Evolutionary conservation across 2,797 vertebrate genomes (phyloP).

Genomic region (Hoplostethus mediterraneus): DNA sequence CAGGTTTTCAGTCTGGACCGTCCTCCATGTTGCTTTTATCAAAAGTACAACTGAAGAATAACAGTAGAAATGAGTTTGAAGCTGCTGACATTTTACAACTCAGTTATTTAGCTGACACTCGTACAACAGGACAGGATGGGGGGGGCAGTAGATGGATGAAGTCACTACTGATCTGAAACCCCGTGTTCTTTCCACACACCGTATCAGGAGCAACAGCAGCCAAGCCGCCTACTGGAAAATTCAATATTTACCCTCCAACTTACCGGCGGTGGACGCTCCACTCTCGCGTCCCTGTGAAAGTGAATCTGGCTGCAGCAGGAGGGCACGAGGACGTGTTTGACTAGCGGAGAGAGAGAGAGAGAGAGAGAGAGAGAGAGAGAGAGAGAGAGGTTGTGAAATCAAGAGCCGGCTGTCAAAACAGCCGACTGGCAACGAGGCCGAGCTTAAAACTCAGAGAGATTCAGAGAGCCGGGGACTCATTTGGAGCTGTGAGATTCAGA

Average conservation of each 20-base stretch:
- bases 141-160: constrained; percentile 5
- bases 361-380: constrained; percentile 30
- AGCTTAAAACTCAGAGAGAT: background rate
- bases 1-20: constrained; percentile 29
- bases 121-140: no score
- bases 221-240: constrained; percentile 64
- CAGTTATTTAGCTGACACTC: no score
- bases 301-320: constrained; percentile 23
- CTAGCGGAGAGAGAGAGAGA: constrained; percentile 24
- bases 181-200: constrained; percentile 44
- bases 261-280: constrained; percentile 27
- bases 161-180: constrained; percentile 12
- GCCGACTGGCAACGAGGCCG: background rate
- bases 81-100: no score
- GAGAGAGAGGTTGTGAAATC: constrained; percentile 44
- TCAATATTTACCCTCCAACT: constrained; percentile 80
- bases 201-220: constrained; percentile 31
- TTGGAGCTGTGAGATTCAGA: constrained; percentile 6
- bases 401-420: background rate
- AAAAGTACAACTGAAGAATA: background rate
- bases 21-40: background rate
- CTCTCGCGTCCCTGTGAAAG: constrained; percentile 30
- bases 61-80: no score
- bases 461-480: background rate
- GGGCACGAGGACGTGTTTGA: constrained; percentile 43